Percentiles rank a stretch among this genome's conserved stretches.
phyloP scores from a whole-genome alignment of 2,797 vertebrate species.

The Aphelocoma californica region DNA sequence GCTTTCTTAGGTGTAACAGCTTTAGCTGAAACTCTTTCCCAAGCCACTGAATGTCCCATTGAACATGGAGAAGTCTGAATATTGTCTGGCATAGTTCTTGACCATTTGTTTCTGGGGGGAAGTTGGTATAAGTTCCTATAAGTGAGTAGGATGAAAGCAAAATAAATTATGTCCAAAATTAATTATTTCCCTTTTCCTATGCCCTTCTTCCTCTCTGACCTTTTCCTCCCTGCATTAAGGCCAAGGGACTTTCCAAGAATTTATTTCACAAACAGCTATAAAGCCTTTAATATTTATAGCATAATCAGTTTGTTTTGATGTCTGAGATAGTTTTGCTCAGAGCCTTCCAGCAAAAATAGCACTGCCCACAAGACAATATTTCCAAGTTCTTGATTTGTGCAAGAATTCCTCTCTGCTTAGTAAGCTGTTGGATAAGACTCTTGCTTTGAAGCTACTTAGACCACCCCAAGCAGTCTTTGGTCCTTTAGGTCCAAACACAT shows the following conservation, averaged over 20 bases:
- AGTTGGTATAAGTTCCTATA: neutral
- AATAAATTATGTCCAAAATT: neutral
- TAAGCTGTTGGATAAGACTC: neutral
- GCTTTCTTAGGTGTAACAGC: neutral
- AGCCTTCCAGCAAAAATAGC: neutral
- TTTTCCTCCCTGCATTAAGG: neutral
- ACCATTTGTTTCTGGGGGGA: neutral
- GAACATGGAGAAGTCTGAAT: neutral
- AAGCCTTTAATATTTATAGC: conserved; percentile 25
- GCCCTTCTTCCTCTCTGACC: neutral
- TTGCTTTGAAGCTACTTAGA: neutral
- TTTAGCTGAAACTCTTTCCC: neutral
- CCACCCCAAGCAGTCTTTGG: neutral
- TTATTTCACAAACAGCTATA: conserved; percentile 22
- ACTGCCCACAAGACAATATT: neutral
- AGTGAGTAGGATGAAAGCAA: neutral
- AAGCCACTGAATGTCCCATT: neutral
- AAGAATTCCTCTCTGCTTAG: conserved; percentile 9
- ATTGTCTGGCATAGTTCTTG: neutral
- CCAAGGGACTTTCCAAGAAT: neutral
- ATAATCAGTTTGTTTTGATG: neutral
- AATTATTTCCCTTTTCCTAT: neutral
- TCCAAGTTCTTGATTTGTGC: neutral
- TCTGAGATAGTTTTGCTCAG: neutral
- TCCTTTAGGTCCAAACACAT: neutral